Evolutionary conservation across 2,113 vertebrate species (phyloP).

Genomic region (Brachypteracias leptosomus): DNA sequence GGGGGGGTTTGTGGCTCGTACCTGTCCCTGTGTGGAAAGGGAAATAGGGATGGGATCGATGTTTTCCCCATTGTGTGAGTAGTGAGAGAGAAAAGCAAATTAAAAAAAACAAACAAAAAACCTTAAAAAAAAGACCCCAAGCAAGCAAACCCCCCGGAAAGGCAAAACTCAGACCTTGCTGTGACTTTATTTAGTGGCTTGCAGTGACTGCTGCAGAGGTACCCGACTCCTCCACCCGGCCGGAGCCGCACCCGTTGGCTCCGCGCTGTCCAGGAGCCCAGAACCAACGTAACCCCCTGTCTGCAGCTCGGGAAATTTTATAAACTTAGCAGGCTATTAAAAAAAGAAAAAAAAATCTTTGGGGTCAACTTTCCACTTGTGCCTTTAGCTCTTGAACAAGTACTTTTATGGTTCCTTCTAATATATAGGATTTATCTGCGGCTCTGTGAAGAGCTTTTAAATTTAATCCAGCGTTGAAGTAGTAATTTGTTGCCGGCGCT

Average conservation of each 20-base stretch:
- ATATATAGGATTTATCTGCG: slow-evolving; percentile 75
- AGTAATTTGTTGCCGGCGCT: slow-evolving; percentile 72
- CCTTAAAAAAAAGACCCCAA: background rate
- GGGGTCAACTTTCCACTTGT: slow-evolving; percentile 78
- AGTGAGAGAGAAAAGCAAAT: slow-evolving; percentile 20
- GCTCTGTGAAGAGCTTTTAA: slow-evolving; percentile 76
- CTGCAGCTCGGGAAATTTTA: slow-evolving; percentile 52
- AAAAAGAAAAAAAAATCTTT: slow-evolving; percentile 59
- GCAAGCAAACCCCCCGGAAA: background rate
- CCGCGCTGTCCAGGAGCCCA: background rate
- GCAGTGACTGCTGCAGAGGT: background rate
- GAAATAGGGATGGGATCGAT: background rate
- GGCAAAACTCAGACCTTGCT: background rate
- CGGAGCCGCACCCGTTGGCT: background rate
- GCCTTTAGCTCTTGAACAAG: slow-evolving; percentile 69
- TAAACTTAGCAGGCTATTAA: slow-evolving; percentile 65
- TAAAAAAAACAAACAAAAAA: background rate
- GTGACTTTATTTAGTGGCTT: background rate
- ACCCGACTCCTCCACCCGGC: slow-evolving; percentile 1
- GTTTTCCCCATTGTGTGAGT: background rate
- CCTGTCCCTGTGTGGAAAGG: background rate
- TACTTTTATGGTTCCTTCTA: slow-evolving; percentile 71
- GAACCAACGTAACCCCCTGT: background rate
- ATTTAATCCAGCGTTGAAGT: slow-evolving; percentile 72
- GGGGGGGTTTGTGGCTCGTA: background rate